Evolutionary conservation across 2,797 vertebrate genomes (phyloP), one percentile per base, ranked within the genome.

Genomic region (Schizopygopsis malacanthus): DNA sequence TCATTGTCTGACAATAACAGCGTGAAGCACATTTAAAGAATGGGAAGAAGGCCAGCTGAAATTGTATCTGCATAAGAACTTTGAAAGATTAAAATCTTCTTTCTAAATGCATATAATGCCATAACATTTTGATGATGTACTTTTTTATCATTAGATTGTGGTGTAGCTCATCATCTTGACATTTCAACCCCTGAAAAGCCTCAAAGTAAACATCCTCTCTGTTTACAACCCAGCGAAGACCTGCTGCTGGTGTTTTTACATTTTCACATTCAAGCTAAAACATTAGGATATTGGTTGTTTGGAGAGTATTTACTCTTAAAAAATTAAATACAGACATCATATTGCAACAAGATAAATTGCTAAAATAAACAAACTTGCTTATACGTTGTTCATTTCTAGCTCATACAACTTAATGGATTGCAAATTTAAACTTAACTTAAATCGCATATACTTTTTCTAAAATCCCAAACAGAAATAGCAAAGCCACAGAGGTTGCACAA

Each of bases 1-100:
- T 94, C 33, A 92, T 89, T 89, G 90, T 93, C 91, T 92, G 93
- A 93, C 93, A 95, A 89, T 90, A 90, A 92, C 89, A 76, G 82
- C 71, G 25, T 88, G 90, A 41, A 92, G 86, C 82, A 91, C 87
- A 82, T 80, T 89, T 73, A n/a, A 6, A 78, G 52, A 41, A 90
- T 89, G 89, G 89, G 88, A 91, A 89, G 81, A 69, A 50, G 83
- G 90, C 91, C 91, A 92, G 84, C 33, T 85, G 69, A 86, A 87
- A 88, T 47, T 79, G 52, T 67, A 72, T 80, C 88, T 85, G 82
- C 41, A 16, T 12, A 52, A 65, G 20, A 77, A 52, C 13, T 67
- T 63, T 15, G 1, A 33, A 72, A 59, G 39, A 25, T 56, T 79
- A 28, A 45, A 50, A 78, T 78, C 33, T 52, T 81, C 63, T 50